Conservation (phyloP, 30 jellyfish, hydroid and myxozoan genomes). For the Turritopsis dohrnii region DNA sequence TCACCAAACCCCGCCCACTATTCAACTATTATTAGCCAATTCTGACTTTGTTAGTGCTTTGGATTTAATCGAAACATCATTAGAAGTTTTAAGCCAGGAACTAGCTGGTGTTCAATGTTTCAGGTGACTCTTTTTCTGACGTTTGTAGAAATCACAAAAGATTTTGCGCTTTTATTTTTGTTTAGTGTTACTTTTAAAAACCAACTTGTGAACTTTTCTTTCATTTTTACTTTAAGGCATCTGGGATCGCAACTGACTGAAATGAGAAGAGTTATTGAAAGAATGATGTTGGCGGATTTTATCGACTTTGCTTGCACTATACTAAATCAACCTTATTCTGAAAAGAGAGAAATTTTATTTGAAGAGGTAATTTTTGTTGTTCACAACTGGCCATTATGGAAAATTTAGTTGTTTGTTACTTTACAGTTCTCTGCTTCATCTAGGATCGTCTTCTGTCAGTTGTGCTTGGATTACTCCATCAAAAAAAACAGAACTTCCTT, state of each 20-base stretch:
- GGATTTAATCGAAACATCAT: conserved; percentile 81
- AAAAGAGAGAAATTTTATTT: conserved; percentile 29
- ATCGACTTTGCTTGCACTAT: conserved; percentile 60
- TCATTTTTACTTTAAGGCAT: conserved; percentile 46
- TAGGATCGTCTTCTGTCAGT: conserved; percentile 81
- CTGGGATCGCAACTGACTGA: conserved; percentile 96
- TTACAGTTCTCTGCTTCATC: not conserved
- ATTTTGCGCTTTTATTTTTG: too few relatives aligned
- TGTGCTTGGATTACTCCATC: conserved; percentile 81
- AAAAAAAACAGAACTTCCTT: conserved; percentile 58
- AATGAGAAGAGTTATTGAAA: conserved; percentile 81
- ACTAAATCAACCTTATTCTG: conserved; percentile 37
- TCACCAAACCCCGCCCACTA: conserved; percentile 97
- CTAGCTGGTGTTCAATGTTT: conserved; percentile 92
- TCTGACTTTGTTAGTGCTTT: conserved; percentile 93
- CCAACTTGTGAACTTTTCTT: too few relatives aligned
- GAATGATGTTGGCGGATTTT: conserved; percentile 95
- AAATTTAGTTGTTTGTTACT: too few relatives aligned
- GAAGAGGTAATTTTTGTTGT: too few relatives aligned
- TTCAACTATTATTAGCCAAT: conserved; percentile 69
- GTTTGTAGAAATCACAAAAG: too few relatives aligned
- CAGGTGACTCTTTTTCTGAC: conserved; percentile 37
- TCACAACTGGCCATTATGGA: too few relatives aligned
- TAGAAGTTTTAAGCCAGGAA: conserved; percentile 87
- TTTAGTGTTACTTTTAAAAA: too few relatives aligned